These are phyloP conservation scores for western clawed frog (Xenopus tropicalis) DNA, from an alignment of 2,113 vertebrate species.

Conservation along the genomic window DNA sequence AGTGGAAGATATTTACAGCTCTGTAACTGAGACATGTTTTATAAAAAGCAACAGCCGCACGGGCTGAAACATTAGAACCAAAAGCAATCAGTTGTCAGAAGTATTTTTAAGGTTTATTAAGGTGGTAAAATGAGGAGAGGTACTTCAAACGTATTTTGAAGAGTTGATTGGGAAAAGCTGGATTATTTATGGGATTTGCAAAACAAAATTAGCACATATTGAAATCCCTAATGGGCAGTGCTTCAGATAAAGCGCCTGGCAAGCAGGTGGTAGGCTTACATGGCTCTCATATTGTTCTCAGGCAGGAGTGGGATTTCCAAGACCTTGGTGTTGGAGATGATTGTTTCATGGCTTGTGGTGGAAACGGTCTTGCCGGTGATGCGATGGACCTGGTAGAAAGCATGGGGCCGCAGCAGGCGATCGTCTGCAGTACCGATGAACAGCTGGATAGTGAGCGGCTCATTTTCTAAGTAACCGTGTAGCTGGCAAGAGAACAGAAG, in stretches of 20 bases:
- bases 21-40: slow-evolving; percentile 55
- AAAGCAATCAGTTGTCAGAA: slow-evolving; percentile 49
- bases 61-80: slow-evolving; percentile 55
- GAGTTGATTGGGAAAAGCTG: slow-evolving; percentile 30
- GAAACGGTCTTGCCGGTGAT: slow-evolving; percentile 95
- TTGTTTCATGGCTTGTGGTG: slow-evolving; percentile 89
- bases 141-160: slow-evolving; percentile 35
- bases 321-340: slow-evolving; percentile 92
- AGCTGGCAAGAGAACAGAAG: slow-evolving; percentile 83
- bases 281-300: slow-evolving; percentile 92
- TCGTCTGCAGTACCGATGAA: slow-evolving; percentile 97
- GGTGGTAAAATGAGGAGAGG: slow-evolving; percentile 34
- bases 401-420: slow-evolving; percentile 91
- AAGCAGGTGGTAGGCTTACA: slow-evolving; percentile 65
- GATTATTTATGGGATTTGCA: slow-evolving; percentile 7
- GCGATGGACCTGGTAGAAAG: slow-evolving; percentile 97
- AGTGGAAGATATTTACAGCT: slow-evolving; percentile 54
- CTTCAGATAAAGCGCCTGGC: slow-evolving; percentile 23
- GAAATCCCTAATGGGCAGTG: slow-evolving; percentile 16
- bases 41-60: slow-evolving; percentile 57
- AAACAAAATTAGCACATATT: neutral
- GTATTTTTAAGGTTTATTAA: slow-evolving; percentile 41
- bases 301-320: slow-evolving; percentile 92
- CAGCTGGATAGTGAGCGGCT: slow-evolving; percentile 91
- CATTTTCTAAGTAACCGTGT: slow-evolving; percentile 87